These are phyloP conservation scores for Mongoloraphidia duomilia DNA, from an alignment of 2,888 invertebrate species.

Conservation along the genomic window DNA sequence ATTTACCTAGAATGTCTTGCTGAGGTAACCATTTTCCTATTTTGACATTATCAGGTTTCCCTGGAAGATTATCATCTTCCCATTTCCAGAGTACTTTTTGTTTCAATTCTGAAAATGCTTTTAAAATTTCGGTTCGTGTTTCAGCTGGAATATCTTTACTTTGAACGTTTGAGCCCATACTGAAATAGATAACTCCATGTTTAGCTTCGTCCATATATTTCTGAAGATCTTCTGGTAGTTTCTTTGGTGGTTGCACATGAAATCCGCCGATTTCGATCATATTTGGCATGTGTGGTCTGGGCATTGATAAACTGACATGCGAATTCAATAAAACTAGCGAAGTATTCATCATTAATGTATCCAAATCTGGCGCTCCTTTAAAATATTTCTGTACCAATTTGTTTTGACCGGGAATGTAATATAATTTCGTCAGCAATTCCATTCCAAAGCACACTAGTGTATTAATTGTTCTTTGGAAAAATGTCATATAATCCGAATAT, in stretches of 20 bases:
- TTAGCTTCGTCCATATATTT: constrained; percentile 21
- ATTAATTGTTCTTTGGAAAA: constrained; percentile 37
- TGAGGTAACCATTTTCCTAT: constrained; percentile 24
- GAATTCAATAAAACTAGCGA: constrained; percentile 20
- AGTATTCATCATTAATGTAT: constrained; percentile 16
- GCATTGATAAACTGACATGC: constrained; percentile 20
- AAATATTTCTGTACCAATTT: constrained; percentile 17
- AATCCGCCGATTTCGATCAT: constrained; percentile 23
- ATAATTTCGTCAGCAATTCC: constrained; percentile 19
- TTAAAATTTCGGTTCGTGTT: constrained; percentile 17
- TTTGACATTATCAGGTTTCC: constrained; percentile 28
- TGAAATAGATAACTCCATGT: constrained; percentile 25
- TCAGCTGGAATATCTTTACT: constrained; percentile 19
- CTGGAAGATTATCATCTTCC: constrained; percentile 28
- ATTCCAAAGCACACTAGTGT: constrained; percentile 34
- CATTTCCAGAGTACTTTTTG: constrained; percentile 36
- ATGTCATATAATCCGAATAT: constrained; percentile 31
- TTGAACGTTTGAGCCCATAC: constrained; percentile 24
- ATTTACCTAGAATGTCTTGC: constrained; percentile 23
- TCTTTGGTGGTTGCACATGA: constrained; percentile 15
- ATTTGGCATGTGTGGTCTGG: constrained; percentile 22
- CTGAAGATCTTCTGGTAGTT: constrained; percentile 16
- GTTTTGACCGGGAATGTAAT: constrained; percentile 10
- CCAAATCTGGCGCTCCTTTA: constrained; percentile 17
- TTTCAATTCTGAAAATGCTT: constrained; percentile 22